Evolutionary conservation across 2,888 invertebrate genomes (phyloP).

Genomic region (Gibbula magus): DNA sequence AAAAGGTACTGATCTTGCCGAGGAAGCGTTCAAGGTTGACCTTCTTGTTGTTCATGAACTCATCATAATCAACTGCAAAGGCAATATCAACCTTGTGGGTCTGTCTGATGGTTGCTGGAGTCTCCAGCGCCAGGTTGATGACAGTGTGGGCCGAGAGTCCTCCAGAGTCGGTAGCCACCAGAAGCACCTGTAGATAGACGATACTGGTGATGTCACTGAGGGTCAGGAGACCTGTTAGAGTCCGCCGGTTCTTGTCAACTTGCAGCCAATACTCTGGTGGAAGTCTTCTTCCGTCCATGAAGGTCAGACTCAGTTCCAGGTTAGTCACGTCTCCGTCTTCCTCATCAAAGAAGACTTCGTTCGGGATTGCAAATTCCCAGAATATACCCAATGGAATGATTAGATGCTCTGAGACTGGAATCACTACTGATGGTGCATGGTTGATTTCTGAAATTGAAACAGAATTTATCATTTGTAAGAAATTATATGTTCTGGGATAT

Average conservation of each 20-base stretch:
- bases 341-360: constrained; percentile 15
- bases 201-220: neutral
- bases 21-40: neutral
- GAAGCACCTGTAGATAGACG: neutral
- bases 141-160: constrained; percentile 2
- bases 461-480: neutral
- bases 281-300: constrained; percentile 1
- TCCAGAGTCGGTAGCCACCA: constrained; percentile 1
- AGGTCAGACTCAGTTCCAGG: neutral
- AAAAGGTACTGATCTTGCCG: neutral
- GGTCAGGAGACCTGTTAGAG: neutral
- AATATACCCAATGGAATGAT: neutral
- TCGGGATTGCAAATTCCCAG: constrained; percentile 2
- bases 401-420: neutral
- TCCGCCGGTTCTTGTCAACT: neutral
- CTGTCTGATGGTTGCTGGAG: neutral
- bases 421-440: constrained; percentile 2
- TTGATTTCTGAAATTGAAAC: neutral
- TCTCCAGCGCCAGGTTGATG: neutral
- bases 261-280: constrained; percentile 16
- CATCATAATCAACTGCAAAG: constrained; percentile 10
- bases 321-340: constrained; percentile 11
- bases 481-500: too few relatives aligned
- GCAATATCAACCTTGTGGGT: constrained; percentile 4
- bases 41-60: constrained; percentile 7